Evolutionary conservation across 2,113 vertebrate genomes (phyloP), one percentile per base, ranked within the genome.

Genomic region (Gymnorhina tibicen): DNA sequence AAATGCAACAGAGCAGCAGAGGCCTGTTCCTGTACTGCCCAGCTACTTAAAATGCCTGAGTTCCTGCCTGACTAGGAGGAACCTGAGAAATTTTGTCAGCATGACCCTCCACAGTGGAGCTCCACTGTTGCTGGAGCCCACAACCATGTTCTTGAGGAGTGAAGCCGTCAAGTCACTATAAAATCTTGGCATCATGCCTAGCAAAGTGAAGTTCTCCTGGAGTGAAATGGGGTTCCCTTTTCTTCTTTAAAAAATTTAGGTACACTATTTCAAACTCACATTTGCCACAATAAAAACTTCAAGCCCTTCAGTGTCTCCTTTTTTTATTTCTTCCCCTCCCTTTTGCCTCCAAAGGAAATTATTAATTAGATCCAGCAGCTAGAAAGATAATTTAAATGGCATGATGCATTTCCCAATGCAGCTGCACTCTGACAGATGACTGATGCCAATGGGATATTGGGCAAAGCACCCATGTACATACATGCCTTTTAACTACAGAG

Each of bases 381-480:
- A 81, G 27, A 75, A 77, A 39, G 27, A 49, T 81, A 58, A 81
- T 49, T 75, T 68, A 84, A 67, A 87, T 23, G 5, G 50, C 22
- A 60, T 11, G 23, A 80, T 44, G 21, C 24, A 68, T 28, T 83
- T 90, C 49, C 35, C 58, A 89, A 3, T 0, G 6, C 59, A 60
- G 67, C 44, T 91, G 66, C 58, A 32, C 49, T 83, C 50, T 46
- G 37, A 22, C 55, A 55, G 59, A 50, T 0, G 0, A 42, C 46
- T 67, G 76, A 84, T 63, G 30, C 46, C 56, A 78, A 4, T 7
- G 59, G 27, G 39, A 75, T 11, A 27, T 0, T 37, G 62, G 56
- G n/a, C 32, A 73, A 80, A 76, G 37, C 32, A 76, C 10, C 27
- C 22, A 26, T 0, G 0, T 39, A 32, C 1, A 1, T 21, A 50